Evolutionary conservation across 2,888 invertebrate species (phyloP), one percentile per base, ranked within the genome.

Genomic region (Lottia gigantea): DNA sequence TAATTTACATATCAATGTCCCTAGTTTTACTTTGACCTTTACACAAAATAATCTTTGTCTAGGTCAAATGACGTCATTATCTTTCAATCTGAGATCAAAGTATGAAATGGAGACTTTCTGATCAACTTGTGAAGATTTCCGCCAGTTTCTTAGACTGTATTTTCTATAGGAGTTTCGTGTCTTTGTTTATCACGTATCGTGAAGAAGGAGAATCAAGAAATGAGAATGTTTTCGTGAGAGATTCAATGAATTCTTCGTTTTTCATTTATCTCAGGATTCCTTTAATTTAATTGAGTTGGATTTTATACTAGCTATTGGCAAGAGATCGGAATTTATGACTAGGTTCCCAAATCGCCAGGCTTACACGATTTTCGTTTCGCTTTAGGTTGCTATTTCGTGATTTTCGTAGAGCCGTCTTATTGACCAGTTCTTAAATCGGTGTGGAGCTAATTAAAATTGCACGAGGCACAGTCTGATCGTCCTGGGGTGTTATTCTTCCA

Each of bases 351-450:
- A 12, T 55, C 55, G 8, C 23, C 55, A 23, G 19, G 40, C 55
- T 55, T 55, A 55, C 55, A 55, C 19, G 55, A 19, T 55, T 23
- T 55, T 55, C 55, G 55, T 55, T 55, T 55, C 55, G 55, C 55
- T 19, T 14, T 55, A 55, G 55, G 55, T 55, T 23, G 19, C 19
- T 55, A 19, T 40, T 55, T 19, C 55, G 55, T 55, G 55, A 19
- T 55, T 55, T 19, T 23, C 55, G 6, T 16, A 55, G 23, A 55
- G 19, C 55, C 55, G 55, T 23, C 15, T n/a, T 23, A 55, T 55
- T 55, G 55, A 55, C 55, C 55, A 55, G 19, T 19, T 55, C 19
- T 55, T 19, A 55, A 31, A 19, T 55, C 19, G 55, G 19, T 23
- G 55, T 55, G 19, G 19, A 55, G 55, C 55, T 55, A 55, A 55